These are phyloP conservation scores for Magallana angulata DNA, from an alignment of 1,140 invertebrate genomes.

Conservation along the genomic window DNA sequence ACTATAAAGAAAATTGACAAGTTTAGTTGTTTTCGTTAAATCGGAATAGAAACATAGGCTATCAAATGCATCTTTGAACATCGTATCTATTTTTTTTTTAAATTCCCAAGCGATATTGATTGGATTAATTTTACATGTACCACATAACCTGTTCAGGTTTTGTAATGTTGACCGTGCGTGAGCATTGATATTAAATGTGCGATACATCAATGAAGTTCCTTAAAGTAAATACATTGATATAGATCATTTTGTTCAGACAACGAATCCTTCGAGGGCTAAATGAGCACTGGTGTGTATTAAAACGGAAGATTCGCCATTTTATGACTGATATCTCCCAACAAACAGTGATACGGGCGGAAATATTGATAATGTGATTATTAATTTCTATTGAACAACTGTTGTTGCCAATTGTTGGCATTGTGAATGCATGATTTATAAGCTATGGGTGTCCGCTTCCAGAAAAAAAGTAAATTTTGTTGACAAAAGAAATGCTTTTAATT, in stretches of 20 bases:
- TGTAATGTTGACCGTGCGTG: neutral
- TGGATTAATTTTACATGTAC: no score
- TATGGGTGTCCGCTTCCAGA: no score
- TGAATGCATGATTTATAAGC: neutral
- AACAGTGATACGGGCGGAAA: neutral
- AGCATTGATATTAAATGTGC: neutral
- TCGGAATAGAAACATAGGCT: no score
- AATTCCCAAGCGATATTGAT: no score
- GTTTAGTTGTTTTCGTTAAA: no score
- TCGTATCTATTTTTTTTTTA: no score
- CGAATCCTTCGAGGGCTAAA: neutral
- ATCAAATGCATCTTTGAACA: no score
- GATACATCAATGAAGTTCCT: neutral
- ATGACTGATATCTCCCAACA: neutral
- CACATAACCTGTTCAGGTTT: no score
- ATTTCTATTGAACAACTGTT: neutral
- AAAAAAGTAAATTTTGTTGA: no score
- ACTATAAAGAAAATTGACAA: no score
- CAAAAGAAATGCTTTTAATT: no score
- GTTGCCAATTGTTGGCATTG: neutral
- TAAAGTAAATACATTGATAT: neutral
- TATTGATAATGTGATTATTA: conserved; percentile 18
- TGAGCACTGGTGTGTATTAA: neutral
- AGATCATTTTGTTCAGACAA: neutral
- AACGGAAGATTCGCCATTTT: neutral